Conservation (phyloP, 2,113 vertebrate genomes). For the Tyrannus savana region DNA sequence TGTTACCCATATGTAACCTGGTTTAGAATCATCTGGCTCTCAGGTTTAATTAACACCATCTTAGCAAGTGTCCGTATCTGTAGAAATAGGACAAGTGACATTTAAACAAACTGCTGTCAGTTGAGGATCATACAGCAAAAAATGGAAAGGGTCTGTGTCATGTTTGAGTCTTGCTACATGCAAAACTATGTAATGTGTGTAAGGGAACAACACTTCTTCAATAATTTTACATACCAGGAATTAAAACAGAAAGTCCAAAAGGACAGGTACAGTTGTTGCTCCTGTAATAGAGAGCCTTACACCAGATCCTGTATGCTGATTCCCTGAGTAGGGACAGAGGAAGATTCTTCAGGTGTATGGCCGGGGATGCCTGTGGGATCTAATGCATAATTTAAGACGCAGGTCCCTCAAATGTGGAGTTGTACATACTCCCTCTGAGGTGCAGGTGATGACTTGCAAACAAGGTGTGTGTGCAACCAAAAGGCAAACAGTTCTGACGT, state of each 20-base stretch:
- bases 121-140: not conserved
- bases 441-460: not conserved
- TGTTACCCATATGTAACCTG: slow-evolving; percentile 15
- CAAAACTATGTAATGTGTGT: not conserved
- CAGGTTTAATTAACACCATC: slow-evolving; percentile 16
- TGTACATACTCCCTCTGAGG: not conserved
- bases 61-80: not conserved
- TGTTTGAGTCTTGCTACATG: not conserved
- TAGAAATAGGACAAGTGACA: not conserved
- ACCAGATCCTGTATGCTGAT: not conserved
- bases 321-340: not conserved
- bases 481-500: not conserved
- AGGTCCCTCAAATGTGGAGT: not conserved
- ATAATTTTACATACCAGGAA: not conserved
- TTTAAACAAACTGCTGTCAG: not conserved
- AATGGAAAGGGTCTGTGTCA: not conserved
- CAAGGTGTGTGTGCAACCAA: not conserved
- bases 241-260: not conserved
- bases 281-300: not conserved
- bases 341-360: not conserved
- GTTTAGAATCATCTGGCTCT: not conserved
- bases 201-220: not conserved
- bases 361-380: not conserved
- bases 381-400: not conserved
- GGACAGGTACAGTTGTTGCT: not conserved